These are phyloP conservation scores for Parasteatoda tepidariorum DNA, from an alignment of 1,140 invertebrate species.

Conservation along the genomic window DNA sequence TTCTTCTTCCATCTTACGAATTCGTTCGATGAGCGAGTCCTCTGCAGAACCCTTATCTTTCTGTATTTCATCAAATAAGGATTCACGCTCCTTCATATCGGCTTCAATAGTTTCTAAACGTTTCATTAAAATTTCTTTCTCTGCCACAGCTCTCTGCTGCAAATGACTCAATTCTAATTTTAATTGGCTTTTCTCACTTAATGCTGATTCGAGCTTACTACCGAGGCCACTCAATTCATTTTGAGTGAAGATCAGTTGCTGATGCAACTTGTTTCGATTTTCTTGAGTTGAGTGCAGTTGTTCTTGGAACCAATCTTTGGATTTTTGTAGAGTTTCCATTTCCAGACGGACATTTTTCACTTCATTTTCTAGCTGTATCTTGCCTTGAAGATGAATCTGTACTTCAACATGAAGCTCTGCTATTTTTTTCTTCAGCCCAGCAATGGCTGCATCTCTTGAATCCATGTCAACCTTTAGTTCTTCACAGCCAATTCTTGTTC, in stretches of 20 bases:
- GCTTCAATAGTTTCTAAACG: slow-evolving; percentile 70
- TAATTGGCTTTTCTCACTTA: slow-evolving; percentile 67
- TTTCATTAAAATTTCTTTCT: slow-evolving; percentile 70
- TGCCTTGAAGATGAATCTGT: slow-evolving; percentile 68
- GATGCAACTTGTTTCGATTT: slow-evolving; percentile 67
- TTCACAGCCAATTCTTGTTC: slow-evolving; percentile 66
- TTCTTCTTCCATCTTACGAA: slow-evolving; percentile 69
- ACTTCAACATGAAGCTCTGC: slow-evolving; percentile 70
- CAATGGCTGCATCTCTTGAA: slow-evolving; percentile 68
- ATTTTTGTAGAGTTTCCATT: slow-evolving; percentile 67
- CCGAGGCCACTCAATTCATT: slow-evolving; percentile 65
- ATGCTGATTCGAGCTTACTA: slow-evolving; percentile 68
- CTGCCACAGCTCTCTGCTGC: slow-evolving; percentile 67
- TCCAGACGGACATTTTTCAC: slow-evolving; percentile 67
- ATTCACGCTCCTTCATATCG: slow-evolving; percentile 71
- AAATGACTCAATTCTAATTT: slow-evolving; percentile 67
- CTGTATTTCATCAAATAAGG: slow-evolving; percentile 69
- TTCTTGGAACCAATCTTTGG: slow-evolving; percentile 71
- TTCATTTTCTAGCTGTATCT: slow-evolving; percentile 69
- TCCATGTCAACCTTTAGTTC: slow-evolving; percentile 68
- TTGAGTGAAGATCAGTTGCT: slow-evolving; percentile 69
- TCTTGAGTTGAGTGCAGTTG: slow-evolving; percentile 69
- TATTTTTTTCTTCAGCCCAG: slow-evolving; percentile 70
- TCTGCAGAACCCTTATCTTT: slow-evolving; percentile 68
- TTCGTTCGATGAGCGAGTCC: slow-evolving; percentile 66